phyloP scores from a whole-genome alignment of 1,140 invertebrate species.

The Vanessa atalanta region DNA sequence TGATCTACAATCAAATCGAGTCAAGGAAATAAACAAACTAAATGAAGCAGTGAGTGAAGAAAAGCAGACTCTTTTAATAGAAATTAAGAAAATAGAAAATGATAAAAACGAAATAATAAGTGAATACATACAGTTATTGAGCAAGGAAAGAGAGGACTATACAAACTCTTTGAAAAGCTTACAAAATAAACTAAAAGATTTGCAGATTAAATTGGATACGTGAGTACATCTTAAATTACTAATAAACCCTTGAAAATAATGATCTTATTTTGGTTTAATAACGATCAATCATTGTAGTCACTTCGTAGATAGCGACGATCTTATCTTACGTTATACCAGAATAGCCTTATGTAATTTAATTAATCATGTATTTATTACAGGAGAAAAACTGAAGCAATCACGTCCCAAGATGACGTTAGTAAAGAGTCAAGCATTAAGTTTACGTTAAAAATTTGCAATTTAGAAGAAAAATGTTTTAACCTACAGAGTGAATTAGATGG shows the following conservation, averaged over 20 bases:
- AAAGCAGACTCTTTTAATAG: slow-evolving; percentile 56
- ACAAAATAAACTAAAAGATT: slow-evolving; percentile 56
- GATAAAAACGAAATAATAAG: slow-evolving; percentile 65
- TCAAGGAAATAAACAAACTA: slow-evolving; percentile 43
- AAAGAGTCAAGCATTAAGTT: slow-evolving; percentile 64
- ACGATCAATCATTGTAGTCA: slow-evolving; percentile 49
- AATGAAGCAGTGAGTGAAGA: slow-evolving; percentile 49
- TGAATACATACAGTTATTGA: slow-evolving; percentile 71
- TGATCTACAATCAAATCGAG: slow-evolving; percentile 46
- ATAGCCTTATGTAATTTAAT: slow-evolving; percentile 37
- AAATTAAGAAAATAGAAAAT: slow-evolving; percentile 66
- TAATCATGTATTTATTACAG: slow-evolving; percentile 59
- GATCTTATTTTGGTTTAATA: neutral
- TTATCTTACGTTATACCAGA: slow-evolving; percentile 32
- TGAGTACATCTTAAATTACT: slow-evolving; percentile 39
- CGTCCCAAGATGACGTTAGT: slow-evolving; percentile 47
- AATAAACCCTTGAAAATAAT: neutral
- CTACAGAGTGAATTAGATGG: slow-evolving; percentile 68
- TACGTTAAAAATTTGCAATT: slow-evolving; percentile 62
- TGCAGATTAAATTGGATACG: slow-evolving; percentile 67
- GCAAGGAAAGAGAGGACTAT: slow-evolving; percentile 69
- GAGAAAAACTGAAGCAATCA: slow-evolving; percentile 44
- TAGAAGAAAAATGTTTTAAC: slow-evolving; percentile 75
- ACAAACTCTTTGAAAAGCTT: slow-evolving; percentile 62
- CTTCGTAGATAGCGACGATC: slow-evolving; percentile 43